Percentiles rank a stretch among this genome's conserved stretches.
Conservation (phyloP, 2,797 vertebrate genomes). For the Leptoclinus maculatus region DNA sequence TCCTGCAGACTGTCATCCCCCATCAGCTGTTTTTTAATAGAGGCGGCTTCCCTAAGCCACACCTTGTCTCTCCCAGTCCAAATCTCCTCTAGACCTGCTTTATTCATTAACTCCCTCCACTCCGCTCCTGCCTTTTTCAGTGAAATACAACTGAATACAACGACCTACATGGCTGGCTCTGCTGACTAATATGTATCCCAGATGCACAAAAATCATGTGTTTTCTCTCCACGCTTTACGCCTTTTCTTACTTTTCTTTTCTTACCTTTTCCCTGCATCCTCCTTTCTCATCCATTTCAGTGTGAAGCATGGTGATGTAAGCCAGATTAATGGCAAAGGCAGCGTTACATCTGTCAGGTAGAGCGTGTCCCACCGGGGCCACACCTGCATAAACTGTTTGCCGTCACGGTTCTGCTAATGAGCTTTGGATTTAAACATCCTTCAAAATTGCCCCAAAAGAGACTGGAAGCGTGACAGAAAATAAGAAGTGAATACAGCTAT, state of each 20-base stretch:
- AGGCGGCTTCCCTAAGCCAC: conserved; percentile 39
- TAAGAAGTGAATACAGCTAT: conserved; percentile 28
- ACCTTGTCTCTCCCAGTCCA: conserved; percentile 52
- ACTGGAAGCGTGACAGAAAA: conserved; percentile 15
- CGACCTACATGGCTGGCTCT: conserved; percentile 71
- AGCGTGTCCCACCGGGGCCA: conserved; percentile 26
- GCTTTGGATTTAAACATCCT: conserved; percentile 30
- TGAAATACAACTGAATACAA: conserved; percentile 53
- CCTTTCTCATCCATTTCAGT: neutral
- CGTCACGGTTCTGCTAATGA: conserved; percentile 34
- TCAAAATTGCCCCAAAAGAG: conserved; percentile 13
- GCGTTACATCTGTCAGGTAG: conserved; percentile 32
- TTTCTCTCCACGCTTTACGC: conserved; percentile 41
- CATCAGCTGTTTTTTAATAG: conserved; percentile 14
- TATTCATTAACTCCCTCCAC: conserved; percentile 64
- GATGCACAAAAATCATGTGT: conserved; percentile 60
- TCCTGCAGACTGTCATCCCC: conserved; percentile 25
- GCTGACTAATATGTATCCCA: conserved; percentile 79
- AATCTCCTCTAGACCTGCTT: conserved; percentile 64
- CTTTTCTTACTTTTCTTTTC: conserved; percentile 29
- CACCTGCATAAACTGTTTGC: conserved; percentile 35
- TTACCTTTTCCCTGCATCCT: too few relatives aligned
- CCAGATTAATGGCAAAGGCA: conserved; percentile 16
- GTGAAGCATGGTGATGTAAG: conserved; percentile 27
- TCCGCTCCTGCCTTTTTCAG: conserved; percentile 54